A percentile compares a stretch with the other conserved stretches of the same genome.
Conservation (phyloP, 2,113 vertebrate species). For the Callithrix jacchus region DNA sequence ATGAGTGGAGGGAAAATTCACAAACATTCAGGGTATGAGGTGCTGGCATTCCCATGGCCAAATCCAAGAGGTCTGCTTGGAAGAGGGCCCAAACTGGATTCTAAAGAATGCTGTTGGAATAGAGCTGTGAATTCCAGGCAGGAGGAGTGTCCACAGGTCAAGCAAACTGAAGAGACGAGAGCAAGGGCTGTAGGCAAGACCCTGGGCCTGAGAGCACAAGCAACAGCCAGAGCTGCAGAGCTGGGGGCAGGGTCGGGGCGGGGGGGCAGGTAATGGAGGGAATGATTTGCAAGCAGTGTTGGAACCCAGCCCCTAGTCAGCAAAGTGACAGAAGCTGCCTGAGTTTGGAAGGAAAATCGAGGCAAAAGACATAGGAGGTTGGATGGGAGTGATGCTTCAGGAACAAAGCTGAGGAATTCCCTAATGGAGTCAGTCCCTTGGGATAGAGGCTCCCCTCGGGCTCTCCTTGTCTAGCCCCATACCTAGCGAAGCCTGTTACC, state of each 20-base stretch:
- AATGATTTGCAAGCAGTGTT: background rate
- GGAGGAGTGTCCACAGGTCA: background rate
- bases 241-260: background rate
- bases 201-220: background rate
- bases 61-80: conserved; percentile 38
- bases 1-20: background rate
- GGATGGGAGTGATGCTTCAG: background rate
- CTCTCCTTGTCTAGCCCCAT: background rate
- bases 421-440: background rate
- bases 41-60: background rate
- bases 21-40: background rate
- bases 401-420: background rate
- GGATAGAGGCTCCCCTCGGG: background rate
- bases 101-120: background rate
- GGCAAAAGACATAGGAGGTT: background rate
- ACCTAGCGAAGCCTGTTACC: too few relatives aligned
- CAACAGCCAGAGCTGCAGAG: background rate
- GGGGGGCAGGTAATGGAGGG: background rate
- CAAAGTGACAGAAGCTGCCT: background rate
- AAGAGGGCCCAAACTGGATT: conserved; percentile 10
- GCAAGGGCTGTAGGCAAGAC: background rate
- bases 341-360: background rate
- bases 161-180: background rate
- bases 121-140: background rate
- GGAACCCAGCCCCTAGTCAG: background rate